Conservation (phyloP, 2,888 invertebrate genomes). For the Drymonia ruficornis region DNA sequence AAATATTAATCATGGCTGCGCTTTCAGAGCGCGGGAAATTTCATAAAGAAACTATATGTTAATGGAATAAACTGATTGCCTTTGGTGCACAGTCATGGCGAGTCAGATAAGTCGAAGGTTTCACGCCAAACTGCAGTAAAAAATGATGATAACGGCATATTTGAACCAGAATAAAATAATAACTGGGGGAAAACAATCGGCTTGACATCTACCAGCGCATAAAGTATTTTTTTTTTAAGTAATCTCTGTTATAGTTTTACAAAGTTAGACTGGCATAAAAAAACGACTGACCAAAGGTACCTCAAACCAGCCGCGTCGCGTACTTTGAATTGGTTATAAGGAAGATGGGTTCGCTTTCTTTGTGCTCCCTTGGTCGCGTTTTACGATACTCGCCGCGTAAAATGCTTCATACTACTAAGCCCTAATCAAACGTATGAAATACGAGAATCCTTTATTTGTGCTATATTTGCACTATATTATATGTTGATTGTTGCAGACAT, state of each 20-base stretch:
- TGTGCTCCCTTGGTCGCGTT: not conserved
- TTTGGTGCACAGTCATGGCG: slow-evolving; percentile 49
- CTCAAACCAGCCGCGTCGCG: not conserved
- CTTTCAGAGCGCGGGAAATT: slow-evolving; percentile 60
- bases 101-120: slow-evolving; percentile 38
- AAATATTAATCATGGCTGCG: slow-evolving; percentile 70
- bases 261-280: not conserved
- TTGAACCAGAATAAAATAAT: not conserved
- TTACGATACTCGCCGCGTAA: not conserved
- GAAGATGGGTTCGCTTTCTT: too few species aligned
- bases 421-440: not conserved
- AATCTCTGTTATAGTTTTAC: not conserved
- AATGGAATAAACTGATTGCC: slow-evolving; percentile 68
- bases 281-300: not conserved
- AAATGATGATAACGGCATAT: not conserved
- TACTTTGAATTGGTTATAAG: not conserved
- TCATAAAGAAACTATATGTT: slow-evolving; percentile 72
- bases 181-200: too few species aligned
- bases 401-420: not conserved
- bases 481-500: too few species aligned
- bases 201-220: too few species aligned
- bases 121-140: slow-evolving; percentile 16
- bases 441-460: not conserved
- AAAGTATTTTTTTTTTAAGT: too few species aligned
- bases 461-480: too few species aligned